A percentile compares a stretch with the other conserved stretches of the same genome.
Evolutionary conservation across 2,113 vertebrate species (phyloP).

Genomic region (Propithecus coquereli): DNA sequence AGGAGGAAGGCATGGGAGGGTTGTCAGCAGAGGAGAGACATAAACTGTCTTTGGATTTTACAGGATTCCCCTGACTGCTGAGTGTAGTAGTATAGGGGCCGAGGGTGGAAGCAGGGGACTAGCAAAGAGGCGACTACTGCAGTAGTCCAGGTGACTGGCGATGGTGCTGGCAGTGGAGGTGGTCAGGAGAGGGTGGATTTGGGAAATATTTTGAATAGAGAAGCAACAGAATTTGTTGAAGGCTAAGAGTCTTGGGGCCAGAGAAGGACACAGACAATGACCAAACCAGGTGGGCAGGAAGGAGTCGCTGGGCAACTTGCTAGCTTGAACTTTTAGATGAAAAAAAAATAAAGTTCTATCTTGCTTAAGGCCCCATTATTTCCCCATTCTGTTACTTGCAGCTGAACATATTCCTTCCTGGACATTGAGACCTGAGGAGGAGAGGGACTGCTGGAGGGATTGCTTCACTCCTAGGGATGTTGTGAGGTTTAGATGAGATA

Average conservation of each 20-base stretch:
- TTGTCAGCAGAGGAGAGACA: background rate
- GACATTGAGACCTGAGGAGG: background rate
- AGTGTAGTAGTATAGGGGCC: background rate
- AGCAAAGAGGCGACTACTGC: background rate
- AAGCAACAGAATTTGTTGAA: constrained; percentile 27
- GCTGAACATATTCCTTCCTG: constrained; percentile 23
- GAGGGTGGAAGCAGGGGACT: background rate
- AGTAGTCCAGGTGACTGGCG: background rate
- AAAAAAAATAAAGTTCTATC: constrained; percentile 4
- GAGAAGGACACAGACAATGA: background rate
- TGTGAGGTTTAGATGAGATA: background rate
- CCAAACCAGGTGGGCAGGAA: background rate
- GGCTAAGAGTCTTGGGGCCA: background rate
- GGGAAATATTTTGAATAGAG: constrained; percentile 12
- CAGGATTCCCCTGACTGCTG: background rate
- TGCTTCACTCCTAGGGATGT: background rate
- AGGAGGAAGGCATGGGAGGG: background rate
- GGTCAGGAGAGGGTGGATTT: background rate
- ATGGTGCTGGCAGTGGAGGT: background rate
- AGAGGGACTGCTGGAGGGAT: background rate
- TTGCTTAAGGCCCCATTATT: constrained; percentile 17
- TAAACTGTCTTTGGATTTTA: background rate
- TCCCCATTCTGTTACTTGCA: background rate
- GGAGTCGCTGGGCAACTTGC: background rate
- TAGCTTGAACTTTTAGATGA: constrained; percentile 30